Evolutionary conservation across 2,888 invertebrate species (phyloP), one percentile per base, ranked within the genome.

Genomic region (Diloba caeruleocephala): DNA sequence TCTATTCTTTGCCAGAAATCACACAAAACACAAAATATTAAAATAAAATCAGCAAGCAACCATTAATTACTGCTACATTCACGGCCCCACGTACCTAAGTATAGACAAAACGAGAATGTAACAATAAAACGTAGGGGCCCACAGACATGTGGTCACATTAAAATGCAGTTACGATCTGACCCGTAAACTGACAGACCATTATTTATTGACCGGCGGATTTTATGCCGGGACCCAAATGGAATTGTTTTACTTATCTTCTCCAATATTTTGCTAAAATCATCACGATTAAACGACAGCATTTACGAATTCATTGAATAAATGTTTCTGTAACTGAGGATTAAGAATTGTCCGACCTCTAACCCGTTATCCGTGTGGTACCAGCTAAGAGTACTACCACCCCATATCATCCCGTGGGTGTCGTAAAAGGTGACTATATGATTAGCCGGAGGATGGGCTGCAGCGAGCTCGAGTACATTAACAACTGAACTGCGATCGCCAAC

Each of bases 121-220:
- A 45, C 56, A 57, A 52, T 70, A 71, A 71, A 71, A 65, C 56
- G 61, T n/a, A 38, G 62, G 49, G 34, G 15, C 56, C 56, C 65
- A 62, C 68, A 66, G 68, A 73, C 72, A 78, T 75, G 76, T 74
- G 81, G 78, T 67, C 64, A 52, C 74, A 78, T 81, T 81, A 78
- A 81, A 79, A 71, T 70, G 71, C 74, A 74, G 74, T 79, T 77
- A 79, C 82, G 61, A 67, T 66, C 56, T 71, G 76, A 71, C 74
- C 79, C 71, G 71, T 74, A 73, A 78, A 76, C 73, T 64, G 67
- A 70, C 71, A 50, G 57, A 52, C 67, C 70, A 72, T 80, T 78
- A 81, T 80, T 81, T 79, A 81, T 78, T 64, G 53, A 63, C 65
- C 57, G 37, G 48, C 36, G 48, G 54, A 62, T 71, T 75, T 78